These are phyloP conservation scores for Hippoglossus stenolepis DNA, from an alignment of 2,113 vertebrate species.

Conservation along the genomic window DNA sequence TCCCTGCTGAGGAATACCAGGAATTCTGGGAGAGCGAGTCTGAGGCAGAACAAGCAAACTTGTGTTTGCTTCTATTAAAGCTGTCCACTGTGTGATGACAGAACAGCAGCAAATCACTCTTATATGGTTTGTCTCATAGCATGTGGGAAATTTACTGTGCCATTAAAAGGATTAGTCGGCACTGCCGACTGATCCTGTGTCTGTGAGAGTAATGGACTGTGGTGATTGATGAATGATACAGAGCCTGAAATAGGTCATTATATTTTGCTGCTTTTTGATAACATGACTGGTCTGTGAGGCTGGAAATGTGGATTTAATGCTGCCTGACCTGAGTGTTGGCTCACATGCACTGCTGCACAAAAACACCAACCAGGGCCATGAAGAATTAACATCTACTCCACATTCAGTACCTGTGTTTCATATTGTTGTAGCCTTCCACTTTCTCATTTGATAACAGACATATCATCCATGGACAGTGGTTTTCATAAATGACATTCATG, in stretches of 20 bases:
- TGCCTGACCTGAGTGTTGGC: background rate
- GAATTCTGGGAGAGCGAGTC: no score
- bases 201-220: conserved; percentile 20
- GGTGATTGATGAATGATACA: no score
- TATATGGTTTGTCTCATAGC: conserved; percentile 23
- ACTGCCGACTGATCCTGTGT: conserved; percentile 5
- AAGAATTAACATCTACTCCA: background rate
- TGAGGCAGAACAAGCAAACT: no score
- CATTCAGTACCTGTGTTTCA: background rate
- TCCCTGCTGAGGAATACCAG: no score
- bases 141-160: conserved; percentile 12
- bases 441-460: background rate
- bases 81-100: conserved; percentile 16
- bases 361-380: background rate
- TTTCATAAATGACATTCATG: conserved; percentile 29
- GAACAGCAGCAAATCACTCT: conserved; percentile 23
- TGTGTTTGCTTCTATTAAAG: no score
- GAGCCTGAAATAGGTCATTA: background rate
- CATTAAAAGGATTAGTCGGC: conserved; percentile 19
- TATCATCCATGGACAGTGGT: conserved; percentile 14
- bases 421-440: conserved; percentile 2
- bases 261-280: conserved; percentile 20
- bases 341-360: background rate
- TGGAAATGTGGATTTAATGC: conserved; percentile 17
- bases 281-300: conserved; percentile 11